Conservation (phyloP, 2,797 vertebrate genomes). For the Sarcoramphus papa region DNA sequence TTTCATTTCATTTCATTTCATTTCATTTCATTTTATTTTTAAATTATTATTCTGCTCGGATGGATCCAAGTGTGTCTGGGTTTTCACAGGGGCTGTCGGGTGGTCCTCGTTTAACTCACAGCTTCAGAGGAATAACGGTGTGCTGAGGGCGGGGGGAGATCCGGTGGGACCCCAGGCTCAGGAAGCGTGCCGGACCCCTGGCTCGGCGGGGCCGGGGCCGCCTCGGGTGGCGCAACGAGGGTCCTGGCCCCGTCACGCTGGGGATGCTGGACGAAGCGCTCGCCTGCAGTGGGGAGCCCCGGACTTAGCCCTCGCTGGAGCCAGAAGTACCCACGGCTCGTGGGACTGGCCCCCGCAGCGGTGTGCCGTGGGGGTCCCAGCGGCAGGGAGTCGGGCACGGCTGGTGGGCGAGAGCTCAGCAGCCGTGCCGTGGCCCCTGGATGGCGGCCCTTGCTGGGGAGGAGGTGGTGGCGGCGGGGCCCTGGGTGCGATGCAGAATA, state of each 20-base stretch:
- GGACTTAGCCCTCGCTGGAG: not conserved
- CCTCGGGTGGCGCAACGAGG: rapidly evolving
- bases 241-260: rapidly evolving
- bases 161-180: not conserved
- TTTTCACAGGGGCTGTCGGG: not conserved
- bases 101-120: not conserved
- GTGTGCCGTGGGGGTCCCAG: rapidly evolving
- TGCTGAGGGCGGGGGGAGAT: not conserved
- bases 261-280: rapidly evolving
- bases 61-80: not conserved
- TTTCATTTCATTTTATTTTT: not conserved
- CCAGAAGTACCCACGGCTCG: rapidly evolving
- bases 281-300: rapidly evolving
- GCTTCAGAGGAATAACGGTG: not conserved
- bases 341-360: too few relatives aligned
- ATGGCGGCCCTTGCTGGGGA: not conserved
- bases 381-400: rapidly evolving
- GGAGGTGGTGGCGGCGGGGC: not conserved
- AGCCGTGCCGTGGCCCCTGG: not conserved
- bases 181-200: rapidly evolving
- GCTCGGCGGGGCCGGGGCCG: rapidly evolving
- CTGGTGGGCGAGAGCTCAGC: not conserved
- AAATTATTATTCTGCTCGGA: not conserved
- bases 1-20: not conserved
- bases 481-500: not conserved